Percentiles rank a stretch among this genome's conserved stretches.
Conservation (phyloP, 2,113 vertebrate genomes). For the Microcebus murinus region DNA sequence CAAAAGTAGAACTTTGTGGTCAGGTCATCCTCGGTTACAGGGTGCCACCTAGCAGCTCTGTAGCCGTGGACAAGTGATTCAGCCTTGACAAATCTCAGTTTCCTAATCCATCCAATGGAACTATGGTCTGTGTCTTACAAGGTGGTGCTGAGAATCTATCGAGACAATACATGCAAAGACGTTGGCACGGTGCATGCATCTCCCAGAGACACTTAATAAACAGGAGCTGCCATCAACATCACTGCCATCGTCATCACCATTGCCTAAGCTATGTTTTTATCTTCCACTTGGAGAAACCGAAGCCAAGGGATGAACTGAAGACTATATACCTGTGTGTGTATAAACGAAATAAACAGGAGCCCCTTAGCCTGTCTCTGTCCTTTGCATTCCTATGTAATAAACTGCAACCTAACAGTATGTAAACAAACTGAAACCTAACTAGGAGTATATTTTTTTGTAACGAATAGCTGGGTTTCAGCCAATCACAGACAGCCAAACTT, state of each 20-base stretch:
- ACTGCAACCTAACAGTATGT: background rate
- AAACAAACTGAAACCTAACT: background rate
- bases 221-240: background rate
- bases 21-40: background rate
- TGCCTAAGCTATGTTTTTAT: background rate
- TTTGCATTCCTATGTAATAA: background rate
- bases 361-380: background rate
- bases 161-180: too few relatives aligned
- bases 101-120: background rate
- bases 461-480: background rate
- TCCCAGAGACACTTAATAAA: rapidly evolving
- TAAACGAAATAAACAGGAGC: background rate
- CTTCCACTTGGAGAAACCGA: background rate
- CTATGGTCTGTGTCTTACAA: background rate
- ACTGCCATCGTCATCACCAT: background rate
- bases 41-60: background rate
- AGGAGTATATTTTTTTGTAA: background rate
- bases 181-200: rapidly evolving
- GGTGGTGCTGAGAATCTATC: background rate
- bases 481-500: background rate
- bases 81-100: background rate
- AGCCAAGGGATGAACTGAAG: background rate
- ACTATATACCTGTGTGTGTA: background rate
- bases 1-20: background rate
- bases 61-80: background rate